A percentile compares a stretch with the other conserved stretches of the same genome.
Evolutionary conservation across 2,888 invertebrate genomes (phyloP).

Genomic region (Pherbina coryleti): DNA sequence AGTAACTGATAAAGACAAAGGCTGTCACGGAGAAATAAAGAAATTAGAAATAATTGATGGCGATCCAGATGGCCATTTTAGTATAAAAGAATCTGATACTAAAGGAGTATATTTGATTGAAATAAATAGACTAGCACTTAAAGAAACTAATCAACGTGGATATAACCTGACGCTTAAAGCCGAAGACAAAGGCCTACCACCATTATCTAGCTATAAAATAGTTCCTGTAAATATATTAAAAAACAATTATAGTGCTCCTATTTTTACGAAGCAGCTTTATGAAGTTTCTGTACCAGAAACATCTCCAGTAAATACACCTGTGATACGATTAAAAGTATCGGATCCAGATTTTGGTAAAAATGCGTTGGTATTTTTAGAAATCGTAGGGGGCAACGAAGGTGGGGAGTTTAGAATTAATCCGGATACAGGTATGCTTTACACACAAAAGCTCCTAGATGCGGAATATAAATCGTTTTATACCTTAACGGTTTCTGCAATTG

Average conservation of each 20-base stretch:
- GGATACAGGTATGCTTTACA: conserved; percentile 90
- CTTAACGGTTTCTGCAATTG: conserved; percentile 89
- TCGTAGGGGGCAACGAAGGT: conserved; percentile 92
- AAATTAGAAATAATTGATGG: conserved; percentile 88
- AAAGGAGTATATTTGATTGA: conserved; percentile 84
- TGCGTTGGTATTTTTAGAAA: conserved; percentile 86
- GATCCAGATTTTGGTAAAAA: conserved; percentile 88
- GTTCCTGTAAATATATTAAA: conserved; percentile 86
- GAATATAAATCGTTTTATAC: conserved; percentile 87
- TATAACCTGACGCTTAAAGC: conserved; percentile 91
- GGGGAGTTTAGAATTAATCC: conserved; percentile 89
- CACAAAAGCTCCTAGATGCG: conserved; percentile 84
- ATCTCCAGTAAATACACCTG: conserved; percentile 88
- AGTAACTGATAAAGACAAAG: conserved; percentile 85
- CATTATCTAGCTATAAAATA: conserved; percentile 82
- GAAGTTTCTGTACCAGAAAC: conserved; percentile 90
- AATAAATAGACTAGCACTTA: conserved; percentile 69
- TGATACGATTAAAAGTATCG: conserved; percentile 87
- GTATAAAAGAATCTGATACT: conserved; percentile 76
- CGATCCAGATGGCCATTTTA: conserved; percentile 90
- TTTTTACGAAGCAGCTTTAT: conserved; percentile 88
- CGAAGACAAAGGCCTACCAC: conserved; percentile 84
- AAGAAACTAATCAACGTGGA: conserved; percentile 74
- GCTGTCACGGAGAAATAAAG: conserved; percentile 86
- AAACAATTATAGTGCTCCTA: conserved; percentile 87